Evolutionary conservation across 2,113 vertebrate species (phyloP).

Genomic region (Carassius gibelio): DNA sequence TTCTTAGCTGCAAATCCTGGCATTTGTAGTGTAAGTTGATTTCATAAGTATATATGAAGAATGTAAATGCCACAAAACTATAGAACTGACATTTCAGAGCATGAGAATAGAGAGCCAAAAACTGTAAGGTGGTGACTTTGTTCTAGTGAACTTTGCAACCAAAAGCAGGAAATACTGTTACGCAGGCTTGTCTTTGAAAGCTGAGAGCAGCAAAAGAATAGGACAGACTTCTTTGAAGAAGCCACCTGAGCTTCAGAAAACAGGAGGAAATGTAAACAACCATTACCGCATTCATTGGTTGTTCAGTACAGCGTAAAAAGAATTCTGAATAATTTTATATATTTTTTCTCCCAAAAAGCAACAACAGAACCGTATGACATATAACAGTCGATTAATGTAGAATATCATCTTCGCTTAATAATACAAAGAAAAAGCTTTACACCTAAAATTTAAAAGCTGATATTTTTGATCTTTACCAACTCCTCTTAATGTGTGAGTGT

Average conservation of each 20-base stretch:
- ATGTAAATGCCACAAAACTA: not conserved
- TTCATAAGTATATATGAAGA: not conserved
- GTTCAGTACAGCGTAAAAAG: not conserved
- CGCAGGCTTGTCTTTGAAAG: not conserved
- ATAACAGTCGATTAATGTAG: not conserved
- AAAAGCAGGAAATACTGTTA: constrained; percentile 1
- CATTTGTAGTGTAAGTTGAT: not conserved
- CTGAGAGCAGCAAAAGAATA: not conserved
- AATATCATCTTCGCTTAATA: not conserved
- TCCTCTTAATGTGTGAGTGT: not conserved
- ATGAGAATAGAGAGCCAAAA: not conserved
- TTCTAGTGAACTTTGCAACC: constrained; percentile 10
- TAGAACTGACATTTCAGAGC: not conserved
- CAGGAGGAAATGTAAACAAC: not conserved
- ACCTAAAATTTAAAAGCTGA: not conserved
- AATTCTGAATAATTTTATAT: no score
- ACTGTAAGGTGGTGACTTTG: not conserved
- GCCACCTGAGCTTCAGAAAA: not conserved
- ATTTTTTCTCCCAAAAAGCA: no score
- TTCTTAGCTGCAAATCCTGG: not conserved
- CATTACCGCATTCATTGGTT: not conserved
- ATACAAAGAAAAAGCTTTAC: not conserved
- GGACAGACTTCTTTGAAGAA: constrained; percentile 1
- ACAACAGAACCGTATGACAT: not conserved
- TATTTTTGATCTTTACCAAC: not conserved